These are phyloP conservation scores for Pangasianodon hypophthalmus DNA, from an alignment of 2,113 vertebrate genomes.

Conservation along the genomic window DNA sequence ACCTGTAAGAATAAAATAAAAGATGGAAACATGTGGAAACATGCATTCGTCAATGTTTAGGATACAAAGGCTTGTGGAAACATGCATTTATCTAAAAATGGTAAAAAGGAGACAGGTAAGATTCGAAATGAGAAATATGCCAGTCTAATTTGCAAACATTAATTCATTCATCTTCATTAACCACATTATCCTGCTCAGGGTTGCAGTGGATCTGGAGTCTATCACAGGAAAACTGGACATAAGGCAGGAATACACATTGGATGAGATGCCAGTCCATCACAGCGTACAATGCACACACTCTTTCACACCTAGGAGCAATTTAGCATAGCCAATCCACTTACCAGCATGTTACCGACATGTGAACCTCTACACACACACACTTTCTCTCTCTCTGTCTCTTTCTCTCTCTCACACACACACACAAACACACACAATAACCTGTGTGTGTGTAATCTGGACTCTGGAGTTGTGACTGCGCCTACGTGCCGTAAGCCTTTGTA, in stretches of 20 bases:
- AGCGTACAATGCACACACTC: background rate
- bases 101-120: background rate
- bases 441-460: background rate
- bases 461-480: background rate
- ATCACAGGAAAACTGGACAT: background rate
- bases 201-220: background rate
- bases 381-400: no score
- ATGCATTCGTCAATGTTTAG: no score
- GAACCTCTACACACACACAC: background rate
- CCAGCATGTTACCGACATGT: background rate
- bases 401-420: background rate
- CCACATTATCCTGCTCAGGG: background rate
- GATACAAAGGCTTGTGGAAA: no score
- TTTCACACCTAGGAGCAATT: background rate
- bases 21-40: background rate
- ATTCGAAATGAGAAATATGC: background rate
- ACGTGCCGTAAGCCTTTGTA: background rate
- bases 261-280: background rate
- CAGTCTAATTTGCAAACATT: background rate
- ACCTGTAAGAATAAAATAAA: background rate
- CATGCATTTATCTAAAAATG: no score
- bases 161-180: background rate
- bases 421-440: background rate
- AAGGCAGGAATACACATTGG: background rate
- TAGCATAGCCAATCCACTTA: background rate